phyloP scores from a whole-genome alignment of 2,797 vertebrate species.

The Fistularia tabacaria region DNA sequence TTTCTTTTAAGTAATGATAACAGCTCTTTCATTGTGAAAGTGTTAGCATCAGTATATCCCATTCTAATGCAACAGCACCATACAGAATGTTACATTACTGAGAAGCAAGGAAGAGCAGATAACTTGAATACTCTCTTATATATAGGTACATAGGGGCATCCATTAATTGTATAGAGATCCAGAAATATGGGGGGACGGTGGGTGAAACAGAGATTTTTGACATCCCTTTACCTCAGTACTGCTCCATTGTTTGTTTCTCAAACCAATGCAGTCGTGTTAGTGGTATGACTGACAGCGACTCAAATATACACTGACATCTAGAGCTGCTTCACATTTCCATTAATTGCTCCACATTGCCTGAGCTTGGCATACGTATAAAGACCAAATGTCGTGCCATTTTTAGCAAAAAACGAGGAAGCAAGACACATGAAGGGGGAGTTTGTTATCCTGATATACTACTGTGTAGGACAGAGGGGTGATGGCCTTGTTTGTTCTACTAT shows the following conservation, averaged over 20 bases:
- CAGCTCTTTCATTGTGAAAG: constrained; percentile 37
- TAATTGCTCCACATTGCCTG: constrained; percentile 67
- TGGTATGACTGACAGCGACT: constrained; percentile 68
- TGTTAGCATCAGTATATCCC: constrained; percentile 2
- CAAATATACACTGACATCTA: constrained; percentile 54
- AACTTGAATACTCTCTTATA: constrained; percentile 38
- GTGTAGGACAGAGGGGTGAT: constrained; percentile 60
- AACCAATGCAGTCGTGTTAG: constrained; percentile 56
- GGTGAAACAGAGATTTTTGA: constrained; percentile 52
- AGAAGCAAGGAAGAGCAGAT: constrained; percentile 46
- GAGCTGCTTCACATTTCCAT: constrained; percentile 71
- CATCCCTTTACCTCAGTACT: constrained; percentile 54
- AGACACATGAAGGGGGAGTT: constrained; percentile 30
- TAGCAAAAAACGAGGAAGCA: constrained; percentile 58
- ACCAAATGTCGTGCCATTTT: constrained; percentile 49
- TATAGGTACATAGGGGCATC: constrained; percentile 44
- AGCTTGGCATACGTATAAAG: constrained; percentile 64
- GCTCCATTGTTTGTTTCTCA: constrained; percentile 67
- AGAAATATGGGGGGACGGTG: constrained; percentile 15
- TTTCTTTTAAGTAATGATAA: constrained; percentile 51
- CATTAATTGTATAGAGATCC: constrained; percentile 47
- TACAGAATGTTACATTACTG: constrained; percentile 35
- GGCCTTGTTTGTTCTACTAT: constrained; percentile 61
- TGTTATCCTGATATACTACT: constrained; percentile 57
- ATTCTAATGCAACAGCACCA: constrained; percentile 31